Conservation (phyloP, 2,888 invertebrate species). For the Chymomyza caudatula region DNA sequence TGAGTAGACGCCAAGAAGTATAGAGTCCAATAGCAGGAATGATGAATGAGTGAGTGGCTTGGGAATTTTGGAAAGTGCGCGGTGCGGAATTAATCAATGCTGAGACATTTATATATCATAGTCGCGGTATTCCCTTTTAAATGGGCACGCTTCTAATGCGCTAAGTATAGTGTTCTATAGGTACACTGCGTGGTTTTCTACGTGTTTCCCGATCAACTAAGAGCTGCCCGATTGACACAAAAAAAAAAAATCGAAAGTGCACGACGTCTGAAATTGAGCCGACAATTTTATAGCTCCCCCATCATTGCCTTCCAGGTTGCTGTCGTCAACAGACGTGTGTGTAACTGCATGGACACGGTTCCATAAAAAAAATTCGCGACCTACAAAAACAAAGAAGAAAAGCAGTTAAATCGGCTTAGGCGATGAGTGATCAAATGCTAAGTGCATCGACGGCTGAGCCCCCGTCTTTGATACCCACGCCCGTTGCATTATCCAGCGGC, state of each 20-base stretch:
- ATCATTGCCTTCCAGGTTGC: constrained; percentile 42
- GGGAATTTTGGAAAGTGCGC: constrained; percentile 21
- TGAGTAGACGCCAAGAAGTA: constrained; percentile 29
- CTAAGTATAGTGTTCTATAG: constrained; percentile 24
- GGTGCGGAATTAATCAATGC: neutral
- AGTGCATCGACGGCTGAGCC: constrained; percentile 49
- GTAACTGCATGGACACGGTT: neutral
- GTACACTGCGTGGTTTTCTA: constrained; percentile 21
- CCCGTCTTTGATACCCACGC: constrained; percentile 50
- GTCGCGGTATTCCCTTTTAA: constrained; percentile 14
- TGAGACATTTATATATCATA: constrained; percentile 28
- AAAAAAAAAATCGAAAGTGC: constrained; percentile 32
- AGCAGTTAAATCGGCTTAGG: constrained; percentile 44
- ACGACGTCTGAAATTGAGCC: constrained; percentile 8
- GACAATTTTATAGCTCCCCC: constrained; percentile 2
- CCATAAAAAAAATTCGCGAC: neutral
- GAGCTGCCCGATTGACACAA: neutral
- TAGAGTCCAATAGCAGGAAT: constrained; percentile 29
- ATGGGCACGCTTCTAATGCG: constrained; percentile 31
- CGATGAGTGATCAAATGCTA: constrained; percentile 68
- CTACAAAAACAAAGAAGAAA: neutral
- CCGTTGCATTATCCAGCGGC: constrained; percentile 35
- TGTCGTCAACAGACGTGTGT: constrained; percentile 32
- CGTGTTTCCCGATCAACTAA: neutral
- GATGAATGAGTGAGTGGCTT: constrained; percentile 40